Conservation (phyloP, 2,797 vertebrate species). For the Odontamblyopus lacepedii region DNA sequence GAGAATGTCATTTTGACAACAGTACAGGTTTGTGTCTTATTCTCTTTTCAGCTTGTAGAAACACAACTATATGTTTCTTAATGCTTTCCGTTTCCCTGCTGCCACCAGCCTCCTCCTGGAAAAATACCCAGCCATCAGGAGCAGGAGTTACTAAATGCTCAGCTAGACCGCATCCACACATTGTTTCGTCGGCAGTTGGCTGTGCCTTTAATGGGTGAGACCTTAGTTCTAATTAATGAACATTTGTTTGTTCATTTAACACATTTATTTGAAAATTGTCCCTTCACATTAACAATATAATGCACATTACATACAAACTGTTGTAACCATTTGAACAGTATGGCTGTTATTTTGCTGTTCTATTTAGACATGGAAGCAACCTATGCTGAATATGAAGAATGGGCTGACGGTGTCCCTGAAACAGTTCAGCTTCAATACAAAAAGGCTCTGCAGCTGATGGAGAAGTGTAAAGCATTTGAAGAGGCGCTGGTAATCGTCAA, state of each 20-base stretch:
- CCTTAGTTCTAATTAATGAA: conserved; percentile 22
- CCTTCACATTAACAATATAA: not conserved
- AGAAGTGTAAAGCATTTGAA: conserved; percentile 85
- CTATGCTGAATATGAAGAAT: conserved; percentile 91
- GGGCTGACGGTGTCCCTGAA: conserved; percentile 88
- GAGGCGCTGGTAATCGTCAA: conserved; percentile 83
- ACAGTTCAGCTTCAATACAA: conserved; percentile 80
- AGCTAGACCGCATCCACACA: conserved; percentile 89
- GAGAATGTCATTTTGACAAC: conserved; percentile 93
- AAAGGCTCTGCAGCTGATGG: conserved; percentile 86
- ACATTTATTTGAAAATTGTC: not conserved
- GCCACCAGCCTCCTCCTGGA: conserved; percentile 85
- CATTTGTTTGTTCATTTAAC: not conserved
- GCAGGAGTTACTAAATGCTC: conserved; percentile 86
- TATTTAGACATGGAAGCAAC: conserved; percentile 91
- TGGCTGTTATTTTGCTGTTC: conserved; percentile 7
- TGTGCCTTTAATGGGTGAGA: conserved; percentile 90
- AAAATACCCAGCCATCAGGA: conserved; percentile 83
- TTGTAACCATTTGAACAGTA: not conserved
- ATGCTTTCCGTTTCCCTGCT: conserved; percentile 28
- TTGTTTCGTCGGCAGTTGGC: conserved; percentile 94
- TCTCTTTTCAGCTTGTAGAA: not conserved
- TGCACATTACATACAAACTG: not conserved
- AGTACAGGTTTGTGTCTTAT: conserved; percentile 82
- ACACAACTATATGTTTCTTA: conserved; percentile 15